These are phyloP conservation scores for Pantherophis alleghaniensis DNA, from an alignment of 2,797 vertebrate species.

Conservation along the genomic window DNA sequence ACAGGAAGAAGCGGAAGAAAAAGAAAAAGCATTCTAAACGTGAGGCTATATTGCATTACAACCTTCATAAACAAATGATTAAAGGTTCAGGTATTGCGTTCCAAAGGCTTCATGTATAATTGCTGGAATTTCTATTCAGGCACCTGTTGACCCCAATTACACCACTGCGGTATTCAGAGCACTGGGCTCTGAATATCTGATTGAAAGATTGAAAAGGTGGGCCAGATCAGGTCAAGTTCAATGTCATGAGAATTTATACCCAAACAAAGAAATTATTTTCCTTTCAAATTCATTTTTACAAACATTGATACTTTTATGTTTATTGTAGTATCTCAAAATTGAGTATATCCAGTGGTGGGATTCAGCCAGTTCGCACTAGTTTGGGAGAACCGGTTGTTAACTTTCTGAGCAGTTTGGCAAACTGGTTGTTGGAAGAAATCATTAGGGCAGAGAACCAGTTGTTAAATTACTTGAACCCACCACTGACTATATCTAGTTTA, in stretches of 20 bases:
- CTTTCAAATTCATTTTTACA: not conserved
- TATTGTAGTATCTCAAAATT: not conserved
- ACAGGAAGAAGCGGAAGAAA: conserved; percentile 39
- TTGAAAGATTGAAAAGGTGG: not conserved
- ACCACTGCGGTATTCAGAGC: not conserved
- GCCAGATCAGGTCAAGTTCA: not conserved
- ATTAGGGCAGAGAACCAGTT: too few species aligned
- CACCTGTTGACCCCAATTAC: not conserved
- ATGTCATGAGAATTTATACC: not conserved
- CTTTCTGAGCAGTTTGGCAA: too few species aligned
- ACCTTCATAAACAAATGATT: not conserved
- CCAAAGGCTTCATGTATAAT: not conserved
- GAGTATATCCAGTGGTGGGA: not conserved
- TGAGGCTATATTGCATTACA: conserved; percentile 31
- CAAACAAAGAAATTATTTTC: not conserved
- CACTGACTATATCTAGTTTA: not conserved
- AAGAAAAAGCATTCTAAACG: conserved; percentile 50
- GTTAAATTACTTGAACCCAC: too few species aligned
- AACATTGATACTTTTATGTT: not conserved
- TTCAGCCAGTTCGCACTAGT: too few species aligned
- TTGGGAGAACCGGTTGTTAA: too few species aligned
- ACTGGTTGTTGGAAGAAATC: too few species aligned
- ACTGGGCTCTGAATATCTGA: not conserved
- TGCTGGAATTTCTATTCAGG: not conserved
- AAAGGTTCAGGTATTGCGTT: not conserved